A percentile compares a stretch with the other conserved stretches of the same genome.
These are phyloP conservation scores for Proisotoma minuta DNA, from an alignment of 2,888 invertebrate genomes.

Conservation along the genomic window DNA sequence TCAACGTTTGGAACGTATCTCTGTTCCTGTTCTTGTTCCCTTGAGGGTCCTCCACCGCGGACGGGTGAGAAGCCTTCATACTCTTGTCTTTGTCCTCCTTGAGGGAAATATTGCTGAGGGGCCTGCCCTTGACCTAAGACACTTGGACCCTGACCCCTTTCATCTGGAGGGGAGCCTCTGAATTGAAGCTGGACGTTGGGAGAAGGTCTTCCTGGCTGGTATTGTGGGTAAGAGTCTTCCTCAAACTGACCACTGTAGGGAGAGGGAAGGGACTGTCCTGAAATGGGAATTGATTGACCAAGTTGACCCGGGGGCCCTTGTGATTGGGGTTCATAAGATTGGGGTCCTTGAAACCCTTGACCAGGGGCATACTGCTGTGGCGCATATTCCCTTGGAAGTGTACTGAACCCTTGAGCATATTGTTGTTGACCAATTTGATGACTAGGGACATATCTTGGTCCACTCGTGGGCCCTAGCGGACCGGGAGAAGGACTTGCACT, in stretches of 20 bases:
- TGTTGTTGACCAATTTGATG: not conserved
- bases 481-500: not conserved
- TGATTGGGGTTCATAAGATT: conserved; percentile 5
- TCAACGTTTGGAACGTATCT: conserved; percentile 37
- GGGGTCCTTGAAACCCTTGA: not conserved
- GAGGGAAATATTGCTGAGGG: conserved; percentile 13
- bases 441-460: conserved; percentile 19
- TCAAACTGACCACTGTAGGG: not conserved
- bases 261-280: conserved; percentile 1
- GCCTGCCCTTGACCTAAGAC: conserved; percentile 9
- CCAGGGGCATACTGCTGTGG: not conserved
- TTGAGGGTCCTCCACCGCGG: not conserved
- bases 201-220: not conserved
- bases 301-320: conserved; percentile 9
- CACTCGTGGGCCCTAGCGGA: not conserved
- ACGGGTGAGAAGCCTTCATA: conserved; percentile 2
- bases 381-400: not conserved
- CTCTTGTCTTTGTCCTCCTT: conserved; percentile 2
- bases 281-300: not conserved
- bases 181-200: conserved; percentile 16
- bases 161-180: conserved; percentile 17
- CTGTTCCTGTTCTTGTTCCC: conserved; percentile 2
- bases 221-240: not conserved
- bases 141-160: not conserved
- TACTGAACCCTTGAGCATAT: conserved; percentile 14